Percentiles rank a stretch among this genome's conserved stretches.
phyloP scores from a whole-genome alignment of 2,888 invertebrate genomes.

The Macaria notata region DNA sequence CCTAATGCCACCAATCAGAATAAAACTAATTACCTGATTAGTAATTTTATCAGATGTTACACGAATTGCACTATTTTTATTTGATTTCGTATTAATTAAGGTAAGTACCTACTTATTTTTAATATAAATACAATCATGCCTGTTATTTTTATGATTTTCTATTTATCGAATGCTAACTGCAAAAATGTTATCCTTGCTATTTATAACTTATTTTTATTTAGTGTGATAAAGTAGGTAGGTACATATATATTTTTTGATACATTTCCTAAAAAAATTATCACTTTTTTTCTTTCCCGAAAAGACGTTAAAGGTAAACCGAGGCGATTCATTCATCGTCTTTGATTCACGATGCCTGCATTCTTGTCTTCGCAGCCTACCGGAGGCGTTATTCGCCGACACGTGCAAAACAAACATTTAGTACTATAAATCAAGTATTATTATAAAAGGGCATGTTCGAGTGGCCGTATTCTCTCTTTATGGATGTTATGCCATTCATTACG shows the following conservation, averaged over 20 bases:
- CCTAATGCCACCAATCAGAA: no score
- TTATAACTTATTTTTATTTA: no score
- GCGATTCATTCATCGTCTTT: slow-evolving; percentile 35
- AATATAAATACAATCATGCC: no score
- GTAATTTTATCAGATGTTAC: no score
- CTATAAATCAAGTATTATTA: slow-evolving; percentile 79
- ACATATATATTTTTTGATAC: not conserved
- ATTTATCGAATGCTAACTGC: no score
- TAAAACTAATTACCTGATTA: no score
- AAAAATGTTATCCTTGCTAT: no score
- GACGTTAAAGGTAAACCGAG: slow-evolving; percentile 30
- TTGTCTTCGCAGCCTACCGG: slow-evolving; percentile 35
- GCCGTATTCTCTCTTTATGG: slow-evolving; percentile 79
- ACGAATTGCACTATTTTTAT: no score
- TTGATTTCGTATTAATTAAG: no score
- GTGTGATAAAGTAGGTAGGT: not conserved
- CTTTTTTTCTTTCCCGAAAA: slow-evolving; percentile 13
- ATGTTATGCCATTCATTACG: slow-evolving; percentile 82
- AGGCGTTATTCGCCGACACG: slow-evolving; percentile 66
- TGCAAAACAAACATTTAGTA: slow-evolving; percentile 74
- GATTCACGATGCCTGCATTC: slow-evolving; percentile 46
- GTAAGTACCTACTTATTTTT: no score
- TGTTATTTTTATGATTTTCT: no score
- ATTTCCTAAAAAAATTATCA: not conserved
- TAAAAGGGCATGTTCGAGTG: slow-evolving; percentile 78